Conservation (phyloP, 1,140 invertebrate species). For the Sycophila sp. region DNA sequence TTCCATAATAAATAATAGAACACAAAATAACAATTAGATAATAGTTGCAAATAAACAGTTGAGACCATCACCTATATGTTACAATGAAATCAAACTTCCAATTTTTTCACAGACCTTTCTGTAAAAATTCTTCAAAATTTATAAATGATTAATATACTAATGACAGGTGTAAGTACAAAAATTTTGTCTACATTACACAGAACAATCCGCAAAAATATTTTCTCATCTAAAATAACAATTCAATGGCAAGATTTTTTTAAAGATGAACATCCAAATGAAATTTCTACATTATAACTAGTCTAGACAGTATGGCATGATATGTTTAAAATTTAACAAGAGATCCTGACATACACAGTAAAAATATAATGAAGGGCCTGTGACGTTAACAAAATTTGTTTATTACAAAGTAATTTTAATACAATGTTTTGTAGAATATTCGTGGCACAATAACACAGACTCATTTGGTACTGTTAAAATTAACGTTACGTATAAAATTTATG, state of each 20-base stretch:
- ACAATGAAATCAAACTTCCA: slow-evolving; percentile 28
- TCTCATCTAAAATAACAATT: slow-evolving; percentile 28
- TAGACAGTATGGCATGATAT: slow-evolving; percentile 34
- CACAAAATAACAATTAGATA: slow-evolving; percentile 31
- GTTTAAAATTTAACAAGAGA: slow-evolving; percentile 36
- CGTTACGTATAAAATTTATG: slow-evolving; percentile 26
- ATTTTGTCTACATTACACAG: slow-evolving; percentile 23
- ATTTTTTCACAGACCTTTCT: slow-evolving; percentile 29
- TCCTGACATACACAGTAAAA: slow-evolving; percentile 28
- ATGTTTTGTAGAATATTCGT: slow-evolving; percentile 45
- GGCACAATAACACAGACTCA: slow-evolving; percentile 45
- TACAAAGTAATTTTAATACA: slow-evolving; percentile 48
- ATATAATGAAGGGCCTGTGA: slow-evolving; percentile 34
- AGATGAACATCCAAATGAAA: slow-evolving; percentile 32
- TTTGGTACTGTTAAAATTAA: slow-evolving; percentile 36
- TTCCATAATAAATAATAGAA: slow-evolving; percentile 33
- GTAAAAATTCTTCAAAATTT: slow-evolving; percentile 9
- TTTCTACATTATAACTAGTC: slow-evolving; percentile 23
- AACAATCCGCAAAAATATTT: slow-evolving; percentile 29
- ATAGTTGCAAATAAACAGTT: slow-evolving; percentile 22
- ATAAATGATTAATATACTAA: slow-evolving; percentile 12
- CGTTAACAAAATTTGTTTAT: slow-evolving; percentile 42
- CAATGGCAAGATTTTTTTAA: slow-evolving; percentile 37
- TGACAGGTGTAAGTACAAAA: slow-evolving; percentile 29
- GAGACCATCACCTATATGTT: slow-evolving; percentile 34